These are phyloP conservation scores for Euura lappo DNA, from an alignment of 1,140 invertebrate genomes.

Conservation along the genomic window DNA sequence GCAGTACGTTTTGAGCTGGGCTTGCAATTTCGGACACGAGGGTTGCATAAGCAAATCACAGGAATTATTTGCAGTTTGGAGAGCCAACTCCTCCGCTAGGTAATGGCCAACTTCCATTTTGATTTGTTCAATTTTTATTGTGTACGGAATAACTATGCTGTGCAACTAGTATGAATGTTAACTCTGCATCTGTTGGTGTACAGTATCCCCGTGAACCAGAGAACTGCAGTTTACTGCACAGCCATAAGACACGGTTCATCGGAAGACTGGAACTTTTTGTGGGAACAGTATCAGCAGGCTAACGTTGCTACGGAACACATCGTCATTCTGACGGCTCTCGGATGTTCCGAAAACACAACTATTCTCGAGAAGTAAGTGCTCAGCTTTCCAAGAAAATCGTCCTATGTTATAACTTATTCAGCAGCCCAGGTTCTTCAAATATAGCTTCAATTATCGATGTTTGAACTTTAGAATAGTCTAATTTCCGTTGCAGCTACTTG, in stretches of 20 bases:
- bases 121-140: conserved; percentile 17
- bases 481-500: conserved; percentile 41
- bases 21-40: conserved; percentile 58
- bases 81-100: conserved; percentile 23
- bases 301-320: conserved; percentile 63
- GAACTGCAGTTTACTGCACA: conserved; percentile 58
- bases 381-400: neutral
- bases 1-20: conserved; percentile 55
- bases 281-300: conserved; percentile 21
- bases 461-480: conserved; percentile 27
- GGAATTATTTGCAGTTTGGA: conserved; percentile 47
- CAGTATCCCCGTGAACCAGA: conserved; percentile 65
- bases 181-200: conserved; percentile 8
- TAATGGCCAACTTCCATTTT: conserved; percentile 17
- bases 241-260: conserved; percentile 24
- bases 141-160: conserved; percentile 30
- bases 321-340: conserved; percentile 64
- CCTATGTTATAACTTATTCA: neutral
- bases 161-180: neutral
- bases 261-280: conserved; percentile 31
- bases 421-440: conserved; percentile 29
- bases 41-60: conserved; percentile 55
- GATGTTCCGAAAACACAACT: conserved; percentile 61
- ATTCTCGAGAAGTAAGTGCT: conserved; percentile 57
- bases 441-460: conserved; percentile 25